Percentiles rank a stretch among this genome's conserved stretches.
Evolutionary conservation across 2,888 invertebrate species (phyloP).

Genomic region (Dysmachus trigonus): DNA sequence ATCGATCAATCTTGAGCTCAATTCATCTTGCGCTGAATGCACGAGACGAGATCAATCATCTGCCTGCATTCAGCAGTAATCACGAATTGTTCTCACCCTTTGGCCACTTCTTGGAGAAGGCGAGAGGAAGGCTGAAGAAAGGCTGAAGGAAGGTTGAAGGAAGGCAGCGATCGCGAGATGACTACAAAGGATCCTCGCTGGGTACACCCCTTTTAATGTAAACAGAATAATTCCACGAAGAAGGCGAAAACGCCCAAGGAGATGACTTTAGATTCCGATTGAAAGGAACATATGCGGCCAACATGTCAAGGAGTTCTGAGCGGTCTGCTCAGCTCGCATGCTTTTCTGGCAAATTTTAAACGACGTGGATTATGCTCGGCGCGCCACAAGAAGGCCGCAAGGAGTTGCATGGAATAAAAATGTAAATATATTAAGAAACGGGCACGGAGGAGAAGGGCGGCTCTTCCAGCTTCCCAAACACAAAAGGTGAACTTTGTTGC

Average conservation of each 20-base stretch:
- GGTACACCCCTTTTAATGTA: slow-evolving; percentile 2
- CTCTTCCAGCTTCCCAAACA: not conserved
- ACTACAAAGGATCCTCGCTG: not conserved
- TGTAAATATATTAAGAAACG: not conserved
- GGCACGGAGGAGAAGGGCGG: not conserved
- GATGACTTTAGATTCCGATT: not conserved
- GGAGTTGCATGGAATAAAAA: not conserved
- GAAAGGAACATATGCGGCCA: slow-evolving; percentile 9
- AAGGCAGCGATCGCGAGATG: not conserved
- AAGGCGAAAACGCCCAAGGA: slow-evolving; percentile 5
- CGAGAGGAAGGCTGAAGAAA: too few relatives aligned
- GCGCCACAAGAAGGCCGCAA: not conserved
- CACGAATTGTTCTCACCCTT: not conserved
- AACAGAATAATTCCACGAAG: slow-evolving; percentile 9
- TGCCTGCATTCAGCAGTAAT: not conserved
- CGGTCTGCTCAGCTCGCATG: not conserved
- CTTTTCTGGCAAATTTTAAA: not conserved
- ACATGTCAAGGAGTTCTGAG: not conserved
- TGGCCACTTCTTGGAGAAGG: not conserved
- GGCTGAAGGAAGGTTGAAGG: too few relatives aligned
- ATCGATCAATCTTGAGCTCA: not conserved
- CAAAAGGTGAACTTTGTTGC: not conserved
- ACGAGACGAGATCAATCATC: not conserved
- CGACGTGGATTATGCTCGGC: not conserved
- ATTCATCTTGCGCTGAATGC: not conserved